These are phyloP conservation scores for Conus canariensis DNA, from an alignment of 2,888 invertebrate species.

Conservation along the genomic window DNA sequence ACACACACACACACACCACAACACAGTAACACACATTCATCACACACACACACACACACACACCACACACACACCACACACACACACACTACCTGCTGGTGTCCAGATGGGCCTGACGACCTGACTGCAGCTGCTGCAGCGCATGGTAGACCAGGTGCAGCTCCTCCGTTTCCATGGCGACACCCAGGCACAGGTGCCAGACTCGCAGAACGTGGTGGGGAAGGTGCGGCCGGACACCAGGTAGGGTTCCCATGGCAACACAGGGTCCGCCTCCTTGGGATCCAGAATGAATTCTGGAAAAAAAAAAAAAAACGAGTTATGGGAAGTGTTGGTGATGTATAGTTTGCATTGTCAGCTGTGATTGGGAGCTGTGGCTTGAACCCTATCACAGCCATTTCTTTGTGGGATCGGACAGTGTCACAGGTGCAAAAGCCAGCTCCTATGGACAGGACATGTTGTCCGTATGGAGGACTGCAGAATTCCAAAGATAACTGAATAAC, in stretches of 20 bases:
- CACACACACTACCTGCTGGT: constrained; percentile 59
- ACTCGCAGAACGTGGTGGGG: constrained; percentile 67
- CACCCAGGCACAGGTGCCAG: constrained; percentile 66
- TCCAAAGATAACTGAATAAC: too few species aligned
- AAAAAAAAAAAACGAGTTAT: constrained; percentile 7
- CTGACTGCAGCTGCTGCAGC: constrained; percentile 65
- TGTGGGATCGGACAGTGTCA: too few species aligned
- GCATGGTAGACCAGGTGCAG: constrained; percentile 66
- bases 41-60: too few species aligned
- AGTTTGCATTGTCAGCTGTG: neutral
- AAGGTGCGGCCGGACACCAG: constrained; percentile 69
- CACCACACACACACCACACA: too few species aligned
- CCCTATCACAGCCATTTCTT: too few species aligned
- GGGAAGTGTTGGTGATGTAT: neutral
- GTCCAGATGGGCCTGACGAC: constrained; percentile 66
- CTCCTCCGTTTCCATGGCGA: constrained; percentile 66
- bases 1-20: too few species aligned
- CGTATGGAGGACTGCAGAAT: too few species aligned
- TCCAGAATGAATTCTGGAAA: constrained; percentile 70
- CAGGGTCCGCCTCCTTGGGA: constrained; percentile 62
- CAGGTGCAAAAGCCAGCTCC: too few species aligned
- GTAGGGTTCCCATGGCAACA: constrained; percentile 72
- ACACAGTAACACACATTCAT: too few species aligned
- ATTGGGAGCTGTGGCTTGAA: too few species aligned
- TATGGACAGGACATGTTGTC: too few species aligned